Evolutionary conservation across 2,888 invertebrate species (phyloP).

Genomic region (Lochmaea capreae): DNA sequence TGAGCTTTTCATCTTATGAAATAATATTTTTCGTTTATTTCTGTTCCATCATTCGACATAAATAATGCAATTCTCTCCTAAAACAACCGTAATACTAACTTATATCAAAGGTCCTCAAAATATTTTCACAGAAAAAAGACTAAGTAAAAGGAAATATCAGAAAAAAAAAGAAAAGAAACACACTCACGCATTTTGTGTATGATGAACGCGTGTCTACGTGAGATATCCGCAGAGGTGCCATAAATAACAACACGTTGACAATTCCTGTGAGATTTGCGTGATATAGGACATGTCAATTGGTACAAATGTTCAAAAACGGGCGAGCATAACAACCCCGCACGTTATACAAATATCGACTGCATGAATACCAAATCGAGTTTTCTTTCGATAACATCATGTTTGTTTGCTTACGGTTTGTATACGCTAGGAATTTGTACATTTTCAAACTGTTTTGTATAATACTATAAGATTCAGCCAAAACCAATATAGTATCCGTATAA

Average conservation of each 20-base stretch:
- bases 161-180: constrained; percentile 8
- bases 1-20: no score
- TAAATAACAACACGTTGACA: constrained; percentile 61
- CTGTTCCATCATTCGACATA: background rate
- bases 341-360: constrained; percentile 48
- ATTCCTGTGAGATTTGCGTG: constrained; percentile 61
- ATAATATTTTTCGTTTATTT: background rate
- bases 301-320: constrained; percentile 54
- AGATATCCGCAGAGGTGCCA: constrained; percentile 58
- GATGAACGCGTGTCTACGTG: constrained; percentile 50
- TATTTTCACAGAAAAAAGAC: background rate
- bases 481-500: no score
- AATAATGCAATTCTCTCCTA: background rate
- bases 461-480: background rate
- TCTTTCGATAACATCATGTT: constrained; percentile 18
- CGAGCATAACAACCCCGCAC: constrained; percentile 48
- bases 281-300: constrained; percentile 64
- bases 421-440: background rate
- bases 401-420: constrained; percentile 15
- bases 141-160: constrained; percentile 8
- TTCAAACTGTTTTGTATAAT: constrained; percentile 1
- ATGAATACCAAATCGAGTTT: constrained; percentile 49
- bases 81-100: background rate
- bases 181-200: constrained; percentile 40
- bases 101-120: constrained; percentile 10